A percentile compares a stretch with the other conserved stretches of the same genome.
These are phyloP conservation scores for Ataeniobius toweri DNA, from an alignment of 2,797 vertebrate species.

Conservation along the genomic window DNA sequence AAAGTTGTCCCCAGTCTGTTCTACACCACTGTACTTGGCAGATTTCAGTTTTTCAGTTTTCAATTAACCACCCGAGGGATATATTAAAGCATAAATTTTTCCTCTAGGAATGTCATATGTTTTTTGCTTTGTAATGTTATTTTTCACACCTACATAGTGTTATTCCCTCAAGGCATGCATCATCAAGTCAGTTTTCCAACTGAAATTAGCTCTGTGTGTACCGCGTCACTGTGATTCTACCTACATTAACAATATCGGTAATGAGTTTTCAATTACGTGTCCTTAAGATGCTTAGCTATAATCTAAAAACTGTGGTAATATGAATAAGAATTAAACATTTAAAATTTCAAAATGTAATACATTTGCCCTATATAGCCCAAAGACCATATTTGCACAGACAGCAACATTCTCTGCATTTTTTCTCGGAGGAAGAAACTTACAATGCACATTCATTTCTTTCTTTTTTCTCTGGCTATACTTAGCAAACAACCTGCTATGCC, in stretches of 20 bases:
- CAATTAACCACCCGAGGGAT: conserved; percentile 28
- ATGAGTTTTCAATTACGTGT: conserved; percentile 39
- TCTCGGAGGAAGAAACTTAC: conserved; percentile 58
- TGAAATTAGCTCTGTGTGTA: conserved; percentile 41
- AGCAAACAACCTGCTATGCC: conserved; percentile 62
- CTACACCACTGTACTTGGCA: conserved; percentile 3
- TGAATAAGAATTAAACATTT: conserved; percentile 12
- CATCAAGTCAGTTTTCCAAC: conserved; percentile 34
- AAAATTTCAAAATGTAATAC: conserved; percentile 52
- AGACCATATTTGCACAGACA: conserved; percentile 61
- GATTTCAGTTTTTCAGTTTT: conserved; percentile 32
- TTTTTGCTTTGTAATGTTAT: conserved; percentile 13
- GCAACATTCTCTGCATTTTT: conserved; percentile 61
- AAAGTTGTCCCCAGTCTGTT: conserved; percentile 10
- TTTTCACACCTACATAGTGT: conserved; percentile 26
- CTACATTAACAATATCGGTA: conserved; percentile 35
- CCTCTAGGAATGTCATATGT: conserved; percentile 5
- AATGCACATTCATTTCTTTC: conserved; percentile 68
- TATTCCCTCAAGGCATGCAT: conserved; percentile 38
- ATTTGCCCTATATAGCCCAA: conserved; percentile 68
- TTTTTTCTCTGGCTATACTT: conserved; percentile 64
- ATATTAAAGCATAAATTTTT: conserved; percentile 13
- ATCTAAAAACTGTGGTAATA: conserved; percentile 15
- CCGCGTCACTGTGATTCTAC: conserved; percentile 10
- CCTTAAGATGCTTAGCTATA: conserved; percentile 32